These are phyloP conservation scores for Phacellophora camtschatica DNA, from an alignment of 30 jellyfish, hydroid and myxozoan genomes.

Conservation along the genomic window DNA sequence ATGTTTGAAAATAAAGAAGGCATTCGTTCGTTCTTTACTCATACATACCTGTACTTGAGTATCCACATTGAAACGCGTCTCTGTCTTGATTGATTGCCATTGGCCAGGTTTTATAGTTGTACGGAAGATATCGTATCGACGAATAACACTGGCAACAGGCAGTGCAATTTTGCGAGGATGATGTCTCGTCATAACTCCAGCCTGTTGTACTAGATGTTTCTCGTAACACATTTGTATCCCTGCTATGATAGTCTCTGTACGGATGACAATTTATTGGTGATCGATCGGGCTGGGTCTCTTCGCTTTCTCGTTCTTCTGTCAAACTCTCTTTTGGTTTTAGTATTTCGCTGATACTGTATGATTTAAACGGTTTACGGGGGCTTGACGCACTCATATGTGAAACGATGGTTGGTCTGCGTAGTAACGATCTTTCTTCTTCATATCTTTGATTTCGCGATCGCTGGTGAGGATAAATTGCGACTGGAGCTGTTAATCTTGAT, in stretches of 20 bases:
- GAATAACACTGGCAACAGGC: slow-evolving; percentile 45
- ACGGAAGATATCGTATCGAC: slow-evolving; percentile 17
- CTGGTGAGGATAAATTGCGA: slow-evolving; percentile 42
- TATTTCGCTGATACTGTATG: slow-evolving; percentile 50
- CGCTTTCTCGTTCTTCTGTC: not conserved
- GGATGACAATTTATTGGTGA: not conserved
- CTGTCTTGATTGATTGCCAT: slow-evolving; percentile 16
- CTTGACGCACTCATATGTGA: not conserved
- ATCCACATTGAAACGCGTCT: slow-evolving; percentile 38
- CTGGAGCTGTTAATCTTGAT: slow-evolving; percentile 49
- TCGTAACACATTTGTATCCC: not conserved
- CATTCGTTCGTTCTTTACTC: not conserved
- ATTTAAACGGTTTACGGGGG: slow-evolving; percentile 29
- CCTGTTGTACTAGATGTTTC: not conserved
- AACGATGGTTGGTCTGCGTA: slow-evolving; percentile 1
- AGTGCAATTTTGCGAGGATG: not conserved
- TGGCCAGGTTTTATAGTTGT: slow-evolving; percentile 21
- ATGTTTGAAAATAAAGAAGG: too few species aligned
- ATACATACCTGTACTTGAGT: slow-evolving; percentile 25
- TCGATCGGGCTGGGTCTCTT: not conserved
- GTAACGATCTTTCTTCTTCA: slow-evolving; percentile 8
- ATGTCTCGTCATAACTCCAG: slow-evolving; percentile 26
- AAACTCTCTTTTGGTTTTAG: slow-evolving; percentile 25
- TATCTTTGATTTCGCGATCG: slow-evolving; percentile 31
- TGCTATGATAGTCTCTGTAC: not conserved